Conservation (phyloP, 2,113 vertebrate genomes). For the Hippocampus abdominalis region DNA sequence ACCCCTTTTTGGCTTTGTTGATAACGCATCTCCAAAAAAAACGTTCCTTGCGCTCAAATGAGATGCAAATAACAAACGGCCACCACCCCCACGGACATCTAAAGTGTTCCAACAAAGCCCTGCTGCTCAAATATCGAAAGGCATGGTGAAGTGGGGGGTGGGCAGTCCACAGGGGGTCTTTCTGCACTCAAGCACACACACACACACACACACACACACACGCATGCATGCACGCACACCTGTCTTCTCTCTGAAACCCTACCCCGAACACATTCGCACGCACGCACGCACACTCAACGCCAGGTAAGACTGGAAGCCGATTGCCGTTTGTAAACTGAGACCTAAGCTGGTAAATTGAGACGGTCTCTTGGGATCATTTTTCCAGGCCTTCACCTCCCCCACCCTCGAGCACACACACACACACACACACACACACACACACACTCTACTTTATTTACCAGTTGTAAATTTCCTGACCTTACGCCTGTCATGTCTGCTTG, state of each 20-base stretch:
- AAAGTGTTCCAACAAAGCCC: slow-evolving; percentile 25
- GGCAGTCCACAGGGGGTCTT: slow-evolving; percentile 44
- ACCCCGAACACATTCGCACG: slow-evolving; percentile 18
- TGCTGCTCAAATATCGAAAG: slow-evolving; percentile 50
- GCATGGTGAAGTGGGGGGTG: background rate
- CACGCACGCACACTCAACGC: slow-evolving; percentile 4
- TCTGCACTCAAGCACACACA: slow-evolving; percentile 26
- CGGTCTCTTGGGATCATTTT: slow-evolving; percentile 49
- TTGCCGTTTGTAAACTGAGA: slow-evolving; percentile 64
- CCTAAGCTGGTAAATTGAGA: slow-evolving; percentile 55
- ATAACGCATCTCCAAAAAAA: too few species aligned
- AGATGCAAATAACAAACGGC: background rate
- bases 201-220: slow-evolving; percentile 25
- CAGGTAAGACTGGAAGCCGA: slow-evolving; percentile 60
- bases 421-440: slow-evolving; percentile 12
- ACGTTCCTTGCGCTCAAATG: background rate
- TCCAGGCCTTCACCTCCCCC: slow-evolving; percentile 20
- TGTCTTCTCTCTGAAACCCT: slow-evolving; percentile 42
- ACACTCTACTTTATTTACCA: slow-evolving; percentile 59
- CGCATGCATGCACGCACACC: slow-evolving; percentile 31
- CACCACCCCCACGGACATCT: slow-evolving; percentile 21
- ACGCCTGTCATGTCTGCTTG: slow-evolving; percentile 29
- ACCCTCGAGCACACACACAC: background rate
- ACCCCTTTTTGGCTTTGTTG: too few species aligned
- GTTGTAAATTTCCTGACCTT: slow-evolving; percentile 65